phyloP scores from a whole-genome alignment of 2,888 invertebrate species.

The Pterostichus niger region DNA sequence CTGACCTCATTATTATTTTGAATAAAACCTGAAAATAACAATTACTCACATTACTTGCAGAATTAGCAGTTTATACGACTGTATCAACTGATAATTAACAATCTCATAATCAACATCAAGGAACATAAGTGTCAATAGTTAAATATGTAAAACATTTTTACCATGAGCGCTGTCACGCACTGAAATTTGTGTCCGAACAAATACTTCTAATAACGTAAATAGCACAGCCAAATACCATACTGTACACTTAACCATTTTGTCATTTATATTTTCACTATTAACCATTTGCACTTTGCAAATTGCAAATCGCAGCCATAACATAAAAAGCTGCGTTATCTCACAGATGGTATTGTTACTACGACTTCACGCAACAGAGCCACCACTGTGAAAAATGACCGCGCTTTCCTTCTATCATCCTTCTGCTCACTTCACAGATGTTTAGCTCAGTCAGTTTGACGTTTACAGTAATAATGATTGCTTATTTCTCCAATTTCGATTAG shows the following conservation, averaged over 20 bases:
- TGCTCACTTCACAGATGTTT: slow-evolving; percentile 1
- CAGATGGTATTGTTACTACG: slow-evolving; percentile 61
- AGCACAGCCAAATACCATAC: slow-evolving; percentile 84
- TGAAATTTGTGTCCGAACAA: slow-evolving; percentile 84
- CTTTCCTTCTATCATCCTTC: slow-evolving; percentile 13
- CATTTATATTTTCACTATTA: slow-evolving; percentile 73
- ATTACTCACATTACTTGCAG: slow-evolving; percentile 49
- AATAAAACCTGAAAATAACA: slow-evolving; percentile 82
- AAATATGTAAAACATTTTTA: slow-evolving; percentile 79
- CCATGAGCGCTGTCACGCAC: slow-evolving; percentile 88
- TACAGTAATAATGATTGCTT: background rate
- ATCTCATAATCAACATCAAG: slow-evolving; percentile 62
- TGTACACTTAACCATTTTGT: slow-evolving; percentile 76
- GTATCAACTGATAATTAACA: slow-evolving; percentile 56
- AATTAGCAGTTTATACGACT: slow-evolving; percentile 47
- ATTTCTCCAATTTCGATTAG: background rate
- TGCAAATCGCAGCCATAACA: slow-evolving; percentile 66
- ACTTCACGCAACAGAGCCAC: slow-evolving; percentile 35
- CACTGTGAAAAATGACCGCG: slow-evolving; percentile 56
- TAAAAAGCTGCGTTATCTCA: slow-evolving; percentile 67
- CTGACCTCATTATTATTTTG: slow-evolving; percentile 85
- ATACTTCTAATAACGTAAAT: slow-evolving; percentile 84
- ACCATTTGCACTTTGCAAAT: slow-evolving; percentile 67
- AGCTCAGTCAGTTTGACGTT: slow-evolving; percentile 29
- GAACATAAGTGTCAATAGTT: slow-evolving; percentile 68